Evolutionary conservation across 1,140 invertebrate species (phyloP), one percentile per base, ranked within the genome.

Genomic region (Rhynchophorus ferrugineus): DNA sequence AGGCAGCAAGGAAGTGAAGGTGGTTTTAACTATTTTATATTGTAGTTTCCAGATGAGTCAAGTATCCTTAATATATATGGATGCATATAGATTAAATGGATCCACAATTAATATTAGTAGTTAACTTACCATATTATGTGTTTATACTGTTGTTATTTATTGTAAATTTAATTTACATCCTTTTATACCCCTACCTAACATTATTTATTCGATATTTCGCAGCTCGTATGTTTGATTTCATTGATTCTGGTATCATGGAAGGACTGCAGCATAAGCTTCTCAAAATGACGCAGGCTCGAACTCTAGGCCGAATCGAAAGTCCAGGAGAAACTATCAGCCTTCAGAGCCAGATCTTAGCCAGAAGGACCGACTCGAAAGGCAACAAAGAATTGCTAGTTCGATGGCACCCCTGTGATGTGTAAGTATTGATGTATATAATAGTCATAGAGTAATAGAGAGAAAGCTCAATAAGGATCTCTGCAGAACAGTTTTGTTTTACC

Each of bases 241-340:
- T 92, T 68, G 90, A 93, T 69, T 72, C 83, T 47, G 85, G 87
- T 22, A 84, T 87, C 44, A 92, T 92, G 89, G 87, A 91, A 69
- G 82, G 84, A 16, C 73, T 93, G 11, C 84, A 88, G 66, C 82
- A 85, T 64, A 77, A 79, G 54, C 67, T 88, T 47, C 66, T 80
- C 37, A 72, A 73, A 49, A 62, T 80, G 54, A 79, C 80, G 14
- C 76, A 81, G 59, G 75, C 77, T 37, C 76, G 82, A 61, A 81
- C 79, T 11, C 69, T 75, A 51, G 76, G 78, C 55, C 64, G 72
- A 50, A 62, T 78, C 41, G 55, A 67, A 44, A 71, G 73, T 56
- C 68, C 72, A 34, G 72, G 75, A 49, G 71, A 78, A 60, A 69
- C 75, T 22, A 71, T 85, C 56, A 75, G 76, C 64, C 72, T 86